Percentiles rank a stretch among this genome's conserved stretches.
Conservation (phyloP, 2,797 vertebrate species). For the Gambelia wislizenii region DNA sequence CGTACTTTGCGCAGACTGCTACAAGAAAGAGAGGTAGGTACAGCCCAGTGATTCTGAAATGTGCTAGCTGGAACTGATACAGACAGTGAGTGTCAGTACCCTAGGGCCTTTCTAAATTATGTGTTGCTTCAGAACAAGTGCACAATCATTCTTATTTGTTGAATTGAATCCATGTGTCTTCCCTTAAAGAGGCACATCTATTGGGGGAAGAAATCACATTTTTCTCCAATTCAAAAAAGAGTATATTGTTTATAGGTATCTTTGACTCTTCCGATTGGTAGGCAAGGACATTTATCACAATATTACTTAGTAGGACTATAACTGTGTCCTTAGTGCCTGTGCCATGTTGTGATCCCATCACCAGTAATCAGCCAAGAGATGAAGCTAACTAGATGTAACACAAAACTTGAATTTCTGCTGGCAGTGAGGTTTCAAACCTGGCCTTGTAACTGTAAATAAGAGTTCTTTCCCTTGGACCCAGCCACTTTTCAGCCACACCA, state of each 20-base stretch:
- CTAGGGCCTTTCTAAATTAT: background rate
- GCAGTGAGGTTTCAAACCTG: background rate
- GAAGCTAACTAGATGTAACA: background rate
- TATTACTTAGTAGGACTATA: background rate
- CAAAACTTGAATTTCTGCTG: background rate
- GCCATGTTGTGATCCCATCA: background rate
- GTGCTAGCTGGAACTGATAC: background rate
- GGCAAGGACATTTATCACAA: background rate
- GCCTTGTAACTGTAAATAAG: background rate
- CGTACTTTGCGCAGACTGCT: slow-evolving; percentile 92
- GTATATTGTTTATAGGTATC: background rate
- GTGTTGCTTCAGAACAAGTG: no score
- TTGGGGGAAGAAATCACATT: background rate
- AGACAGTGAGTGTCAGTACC: background rate
- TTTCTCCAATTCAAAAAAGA: background rate
- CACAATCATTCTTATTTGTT: background rate
- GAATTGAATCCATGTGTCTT: background rate
- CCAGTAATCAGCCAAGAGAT: background rate
- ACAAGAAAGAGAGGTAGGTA: slow-evolving; percentile 90
- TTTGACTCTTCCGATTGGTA: background rate
- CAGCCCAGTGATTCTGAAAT: background rate
- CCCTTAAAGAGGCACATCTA: background rate
- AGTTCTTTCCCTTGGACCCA: background rate
- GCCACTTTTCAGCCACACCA: background rate
- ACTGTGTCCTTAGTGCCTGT: background rate